A percentile compares a stretch with the other conserved stretches of the same genome.
Conservation (phyloP, 2,113 vertebrate species). For the Fregata magnificens region DNA sequence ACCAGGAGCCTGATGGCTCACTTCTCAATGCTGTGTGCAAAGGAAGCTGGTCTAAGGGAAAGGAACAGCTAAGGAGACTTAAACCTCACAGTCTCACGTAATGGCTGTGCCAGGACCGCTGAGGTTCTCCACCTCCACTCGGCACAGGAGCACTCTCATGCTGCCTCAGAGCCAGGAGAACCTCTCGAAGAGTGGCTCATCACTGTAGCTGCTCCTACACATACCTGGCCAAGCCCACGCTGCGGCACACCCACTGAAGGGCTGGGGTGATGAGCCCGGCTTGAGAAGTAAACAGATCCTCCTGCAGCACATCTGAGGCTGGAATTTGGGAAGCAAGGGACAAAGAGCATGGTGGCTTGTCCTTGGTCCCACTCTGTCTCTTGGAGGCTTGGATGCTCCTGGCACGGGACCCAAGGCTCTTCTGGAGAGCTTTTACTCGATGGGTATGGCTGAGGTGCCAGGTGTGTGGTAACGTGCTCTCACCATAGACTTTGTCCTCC, state of each 20-base stretch:
- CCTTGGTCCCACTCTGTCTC: background rate
- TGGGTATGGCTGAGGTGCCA: background rate
- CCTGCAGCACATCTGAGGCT: background rate
- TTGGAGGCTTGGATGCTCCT: background rate
- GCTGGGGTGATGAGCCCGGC: too few relatives aligned
- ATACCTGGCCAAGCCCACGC: background rate
- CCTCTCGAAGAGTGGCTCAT: background rate
- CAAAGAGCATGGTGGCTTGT: background rate
- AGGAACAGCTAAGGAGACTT: background rate
- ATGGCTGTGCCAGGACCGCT: background rate
- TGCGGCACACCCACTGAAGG: fast-evolving
- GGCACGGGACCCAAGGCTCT: background rate
- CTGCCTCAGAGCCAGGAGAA: background rate
- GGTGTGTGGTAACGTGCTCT: background rate
- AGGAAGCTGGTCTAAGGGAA: background rate
- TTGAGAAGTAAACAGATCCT: background rate
- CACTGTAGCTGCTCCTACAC: background rate
- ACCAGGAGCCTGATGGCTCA: background rate
- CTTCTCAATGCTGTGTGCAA: background rate
- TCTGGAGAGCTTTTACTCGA: background rate
- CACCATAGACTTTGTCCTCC: background rate
- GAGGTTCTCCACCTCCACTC: background rate
- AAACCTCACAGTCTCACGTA: background rate
- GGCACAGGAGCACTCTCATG: background rate
- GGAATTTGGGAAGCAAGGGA: background rate